A percentile compares a stretch with the other conserved stretches of the same genome.
Conservation (phyloP, 1,140 invertebrate genomes). For the Spodoptera litura region DNA sequence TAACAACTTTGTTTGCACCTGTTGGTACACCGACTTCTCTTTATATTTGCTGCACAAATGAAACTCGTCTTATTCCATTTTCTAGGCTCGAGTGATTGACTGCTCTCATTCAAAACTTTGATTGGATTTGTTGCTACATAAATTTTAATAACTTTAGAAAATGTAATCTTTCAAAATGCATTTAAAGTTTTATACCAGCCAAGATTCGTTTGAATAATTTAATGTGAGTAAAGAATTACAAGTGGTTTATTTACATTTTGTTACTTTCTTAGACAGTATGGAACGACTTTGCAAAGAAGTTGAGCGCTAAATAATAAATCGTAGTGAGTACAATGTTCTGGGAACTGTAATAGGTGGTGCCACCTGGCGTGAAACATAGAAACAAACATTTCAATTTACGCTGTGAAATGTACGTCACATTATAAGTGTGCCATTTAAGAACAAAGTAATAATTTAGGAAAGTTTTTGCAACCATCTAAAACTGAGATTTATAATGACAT, state of each 20-base stretch:
- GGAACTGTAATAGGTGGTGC: slow-evolving; percentile 10
- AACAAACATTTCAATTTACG: not conserved
- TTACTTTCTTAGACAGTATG: not conserved
- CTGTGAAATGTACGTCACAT: not conserved
- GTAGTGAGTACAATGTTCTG: slow-evolving; percentile 23
- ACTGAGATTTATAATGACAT: too few relatives aligned
- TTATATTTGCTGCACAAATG: slow-evolving; percentile 8
- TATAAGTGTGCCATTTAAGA: not conserved
- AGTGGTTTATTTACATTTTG: not conserved
- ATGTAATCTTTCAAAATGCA: too few relatives aligned
- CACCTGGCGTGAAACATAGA: slow-evolving; percentile 7
- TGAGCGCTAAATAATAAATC: slow-evolving; percentile 27
- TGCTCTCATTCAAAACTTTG: slow-evolving; percentile 5
- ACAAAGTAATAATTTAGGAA: too few relatives aligned
- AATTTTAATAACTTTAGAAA: not conserved
- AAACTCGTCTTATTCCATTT: not conserved
- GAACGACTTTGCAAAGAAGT: not conserved
- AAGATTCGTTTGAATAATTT: too few relatives aligned
- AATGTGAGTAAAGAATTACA: too few relatives aligned
- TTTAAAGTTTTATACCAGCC: too few relatives aligned
- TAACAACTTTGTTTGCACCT: slow-evolving; percentile 42
- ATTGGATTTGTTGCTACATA: not conserved
- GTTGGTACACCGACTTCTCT: slow-evolving; percentile 21
- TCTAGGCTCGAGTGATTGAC: slow-evolving; percentile 2
- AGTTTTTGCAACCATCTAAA: too few relatives aligned